phyloP scores from a whole-genome alignment of 2,888 invertebrate genomes.

The Ennomos erosarius region DNA sequence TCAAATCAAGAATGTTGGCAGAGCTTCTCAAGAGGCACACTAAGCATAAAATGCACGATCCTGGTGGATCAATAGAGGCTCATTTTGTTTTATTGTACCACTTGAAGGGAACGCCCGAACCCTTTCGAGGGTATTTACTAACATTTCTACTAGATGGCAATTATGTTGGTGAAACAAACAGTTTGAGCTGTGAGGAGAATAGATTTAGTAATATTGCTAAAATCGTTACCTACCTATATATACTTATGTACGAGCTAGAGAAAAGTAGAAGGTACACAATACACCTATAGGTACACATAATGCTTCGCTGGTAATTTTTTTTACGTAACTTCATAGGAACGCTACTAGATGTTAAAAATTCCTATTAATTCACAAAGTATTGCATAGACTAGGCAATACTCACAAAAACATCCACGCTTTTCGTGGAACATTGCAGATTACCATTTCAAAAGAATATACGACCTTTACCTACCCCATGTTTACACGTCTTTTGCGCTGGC shows the following conservation, averaged over 20 bases:
- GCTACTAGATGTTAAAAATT: slow-evolving; percentile 3
- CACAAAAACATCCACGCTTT: slow-evolving; percentile 29
- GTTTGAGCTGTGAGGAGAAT: slow-evolving; percentile 52
- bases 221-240: too few species aligned
- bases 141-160: slow-evolving; percentile 62
- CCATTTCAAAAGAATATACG: slow-evolving; percentile 61
- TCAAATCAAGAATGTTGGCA: slow-evolving; percentile 4
- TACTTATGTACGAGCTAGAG: slow-evolving; percentile 5
- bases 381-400: slow-evolving; percentile 27
- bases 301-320: too few species aligned
- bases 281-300: too few species aligned
- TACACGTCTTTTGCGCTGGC: slow-evolving; percentile 47
- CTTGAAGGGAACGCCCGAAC: slow-evolving; percentile 69
- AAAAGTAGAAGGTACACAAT: too few species aligned
- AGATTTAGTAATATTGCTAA: slow-evolving; percentile 42
- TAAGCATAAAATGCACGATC: slow-evolving; percentile 66
- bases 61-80: slow-evolving; percentile 69
- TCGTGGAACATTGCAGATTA: slow-evolving; percentile 44
- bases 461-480: too few species aligned
- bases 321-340: too few species aligned
- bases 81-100: slow-evolving; percentile 77
- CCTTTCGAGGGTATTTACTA: slow-evolving; percentile 73
- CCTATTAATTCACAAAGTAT: slow-evolving; percentile 43
- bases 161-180: slow-evolving; percentile 65
- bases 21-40: slow-evolving; percentile 46